Evolutionary conservation across 2,888 invertebrate genomes (phyloP).

Genomic region (Epirrhoe alternata): DNA sequence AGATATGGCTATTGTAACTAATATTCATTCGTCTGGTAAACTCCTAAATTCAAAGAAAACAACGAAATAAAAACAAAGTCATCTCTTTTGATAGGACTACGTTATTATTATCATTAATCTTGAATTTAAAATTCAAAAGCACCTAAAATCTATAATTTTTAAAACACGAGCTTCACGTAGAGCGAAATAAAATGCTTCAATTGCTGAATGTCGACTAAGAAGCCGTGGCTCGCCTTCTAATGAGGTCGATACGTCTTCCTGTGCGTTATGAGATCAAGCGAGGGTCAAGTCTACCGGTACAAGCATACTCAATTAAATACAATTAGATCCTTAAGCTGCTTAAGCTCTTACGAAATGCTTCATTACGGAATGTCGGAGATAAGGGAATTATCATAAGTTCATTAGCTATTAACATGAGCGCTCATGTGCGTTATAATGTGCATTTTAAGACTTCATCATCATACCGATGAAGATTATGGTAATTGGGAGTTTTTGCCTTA

Average conservation of each 20-base stretch:
- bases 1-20: not conserved
- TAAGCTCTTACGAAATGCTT: constrained; percentile 49
- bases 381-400: constrained; percentile 44
- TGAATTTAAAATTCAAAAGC: constrained; percentile 50
- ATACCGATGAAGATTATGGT: constrained; percentile 38
- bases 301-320: constrained; percentile 78
- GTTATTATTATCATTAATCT: constrained; percentile 29
- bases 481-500: constrained; percentile 31
- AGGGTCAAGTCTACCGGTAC: constrained; percentile 73
- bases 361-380: constrained; percentile 41
- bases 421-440: constrained; percentile 39
- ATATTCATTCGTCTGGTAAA: constrained; percentile 6
- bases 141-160: constrained; percentile 46
- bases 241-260: constrained; percentile 76
- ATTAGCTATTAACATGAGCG: constrained; percentile 40
- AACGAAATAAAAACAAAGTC: constrained; percentile 12
- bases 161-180: constrained; percentile 52
- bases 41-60: not conserved
- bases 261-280: constrained; percentile 77
- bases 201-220: constrained; percentile 73
- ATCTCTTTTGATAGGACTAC: constrained; percentile 5
- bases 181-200: constrained; percentile 65
- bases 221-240: constrained; percentile 69
- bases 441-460: constrained; percentile 36
- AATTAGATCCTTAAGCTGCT: constrained; percentile 59